Base-by-base conservation (phyloP, 2,888 invertebrate species). In the Metallyticus violacea region DNA sequence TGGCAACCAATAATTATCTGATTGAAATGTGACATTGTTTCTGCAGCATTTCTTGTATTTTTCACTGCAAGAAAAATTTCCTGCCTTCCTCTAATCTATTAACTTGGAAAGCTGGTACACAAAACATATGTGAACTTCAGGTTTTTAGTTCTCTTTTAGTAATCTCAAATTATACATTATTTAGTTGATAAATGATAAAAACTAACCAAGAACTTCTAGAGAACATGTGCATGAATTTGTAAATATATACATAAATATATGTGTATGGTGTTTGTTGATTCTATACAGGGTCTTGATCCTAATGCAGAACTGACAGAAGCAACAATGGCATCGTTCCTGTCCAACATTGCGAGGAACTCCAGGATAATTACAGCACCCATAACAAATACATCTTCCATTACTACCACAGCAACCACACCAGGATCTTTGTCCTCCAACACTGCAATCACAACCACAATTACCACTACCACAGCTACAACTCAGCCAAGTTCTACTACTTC, bases 401-500 rank as follows among this genome's bases (percentile, higher is more conserved):
- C 9, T 62, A 62, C 40, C 22, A 62, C 30, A 7, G 6, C 40
- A 62, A 62, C 40, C 15, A 62, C 40, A 7, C 15, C 81, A 9
- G n/a, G 29, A 26, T 15, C 81, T 81, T 29, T 15, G 6, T 4
- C 62, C 62, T n/a, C 4, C 27, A 28, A n/a, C n/a, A 26, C 85
- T 22, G 29, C 81, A 26, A 25, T 85, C n/a, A 88, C 88, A 87
- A 88, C 88, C 87, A 87, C 81, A 85, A 26, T 88, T 9, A 29
- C 87, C 7, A 85, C 40, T 62, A 78, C 86, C 22, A 79, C 87
- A 15, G 62, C 86, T 62, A 88, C 86, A 26, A 88, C 86, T 6
- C 40, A 89, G 78, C 89, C 88, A 76, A 88, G 89, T 28, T 87
- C 88, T 40, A 85, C 87, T 81, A 87, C 86, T 9, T 88, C 88